Evolutionary conservation across 2,888 invertebrate species (phyloP).

Genomic region (Eupeodes latifasciatus): DNA sequence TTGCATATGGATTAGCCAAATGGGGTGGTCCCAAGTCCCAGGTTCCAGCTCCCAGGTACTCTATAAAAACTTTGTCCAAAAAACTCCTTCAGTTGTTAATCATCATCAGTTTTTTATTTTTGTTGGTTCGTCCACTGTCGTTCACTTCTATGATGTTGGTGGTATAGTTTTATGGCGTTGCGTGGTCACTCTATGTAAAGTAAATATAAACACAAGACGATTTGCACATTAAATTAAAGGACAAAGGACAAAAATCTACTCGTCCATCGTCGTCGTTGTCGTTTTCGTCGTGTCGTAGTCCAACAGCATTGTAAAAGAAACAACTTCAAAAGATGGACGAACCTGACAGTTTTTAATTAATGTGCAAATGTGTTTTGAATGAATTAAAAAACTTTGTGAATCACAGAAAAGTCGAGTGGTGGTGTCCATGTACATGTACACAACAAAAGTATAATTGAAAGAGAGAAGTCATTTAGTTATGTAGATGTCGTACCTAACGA

Average conservation of each 20-base stretch:
- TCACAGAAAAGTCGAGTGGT: slow-evolving; percentile 9
- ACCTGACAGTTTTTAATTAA: slow-evolving; percentile 47
- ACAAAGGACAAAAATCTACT: slow-evolving; percentile 35
- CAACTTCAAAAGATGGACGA: neutral
- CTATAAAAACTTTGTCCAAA: neutral
- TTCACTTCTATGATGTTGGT: slow-evolving; percentile 11
- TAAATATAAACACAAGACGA: slow-evolving; percentile 48
- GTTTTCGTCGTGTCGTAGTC: too few species aligned
- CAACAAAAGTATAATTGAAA: neutral
- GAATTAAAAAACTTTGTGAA: slow-evolving; percentile 45
- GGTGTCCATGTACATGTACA: too few species aligned
- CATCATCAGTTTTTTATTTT: slow-evolving; percentile 15
- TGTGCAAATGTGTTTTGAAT: slow-evolving; percentile 35
- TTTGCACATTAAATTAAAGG: slow-evolving; percentile 55
- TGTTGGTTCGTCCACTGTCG: neutral
- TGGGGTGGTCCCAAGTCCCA: slow-evolving; percentile 38
- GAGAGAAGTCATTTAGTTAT: neutral
- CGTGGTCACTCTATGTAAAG: slow-evolving; percentile 49
- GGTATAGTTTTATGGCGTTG: slow-evolving; percentile 34
- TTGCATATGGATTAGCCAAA: slow-evolving; percentile 71
- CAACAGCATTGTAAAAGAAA: neutral
- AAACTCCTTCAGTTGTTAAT: slow-evolving; percentile 36
- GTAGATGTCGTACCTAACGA: too few species aligned
- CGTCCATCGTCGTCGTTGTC: neutral
- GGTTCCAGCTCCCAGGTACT: too few species aligned